phyloP scores from a whole-genome alignment of 2,888 invertebrate species.

The Mythimna vitellina region DNA sequence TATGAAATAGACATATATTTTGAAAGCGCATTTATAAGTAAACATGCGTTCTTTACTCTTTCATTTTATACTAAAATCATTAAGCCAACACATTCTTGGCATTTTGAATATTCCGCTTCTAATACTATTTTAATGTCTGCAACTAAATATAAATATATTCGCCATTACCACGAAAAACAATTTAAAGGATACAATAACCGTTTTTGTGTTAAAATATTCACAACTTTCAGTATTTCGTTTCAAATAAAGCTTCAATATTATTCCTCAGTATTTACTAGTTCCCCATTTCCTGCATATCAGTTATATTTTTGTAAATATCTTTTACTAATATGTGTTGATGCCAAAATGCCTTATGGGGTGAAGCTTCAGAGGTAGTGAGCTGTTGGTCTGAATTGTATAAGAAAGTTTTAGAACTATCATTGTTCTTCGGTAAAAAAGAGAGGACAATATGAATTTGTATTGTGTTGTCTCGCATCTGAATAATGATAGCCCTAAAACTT shows the following conservation, averaged over 20 bases:
- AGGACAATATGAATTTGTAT: background rate
- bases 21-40: background rate
- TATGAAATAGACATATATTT: slow-evolving; percentile 4
- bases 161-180: background rate
- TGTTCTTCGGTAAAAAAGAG: background rate
- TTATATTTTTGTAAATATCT: slow-evolving; percentile 49
- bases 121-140: background rate
- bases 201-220: slow-evolving; percentile 13
- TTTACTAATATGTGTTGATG: slow-evolving; percentile 47
- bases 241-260: slow-evolving; percentile 32
- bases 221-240: slow-evolving; percentile 38
- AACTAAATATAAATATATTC: slow-evolving; percentile 18
- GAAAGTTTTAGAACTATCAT: slow-evolving; percentile 22
- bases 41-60: background rate
- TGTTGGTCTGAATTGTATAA: slow-evolving; percentile 31
- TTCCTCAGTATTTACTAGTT: slow-evolving; percentile 45
- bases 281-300: slow-evolving; percentile 8
- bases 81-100: background rate
- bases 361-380: slow-evolving; percentile 42
- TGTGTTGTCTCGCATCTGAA: background rate
- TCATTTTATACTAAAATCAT: slow-evolving; percentile 1
- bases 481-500: slow-evolving; percentile 13
- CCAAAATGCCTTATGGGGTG: slow-evolving; percentile 54
- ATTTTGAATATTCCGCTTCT: background rate
- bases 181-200: slow-evolving; percentile 13